Evolutionary conservation across 2,113 vertebrate species (phyloP), one percentile per base, ranked within the genome.

Genomic region (Crypturellus undulatus): DNA sequence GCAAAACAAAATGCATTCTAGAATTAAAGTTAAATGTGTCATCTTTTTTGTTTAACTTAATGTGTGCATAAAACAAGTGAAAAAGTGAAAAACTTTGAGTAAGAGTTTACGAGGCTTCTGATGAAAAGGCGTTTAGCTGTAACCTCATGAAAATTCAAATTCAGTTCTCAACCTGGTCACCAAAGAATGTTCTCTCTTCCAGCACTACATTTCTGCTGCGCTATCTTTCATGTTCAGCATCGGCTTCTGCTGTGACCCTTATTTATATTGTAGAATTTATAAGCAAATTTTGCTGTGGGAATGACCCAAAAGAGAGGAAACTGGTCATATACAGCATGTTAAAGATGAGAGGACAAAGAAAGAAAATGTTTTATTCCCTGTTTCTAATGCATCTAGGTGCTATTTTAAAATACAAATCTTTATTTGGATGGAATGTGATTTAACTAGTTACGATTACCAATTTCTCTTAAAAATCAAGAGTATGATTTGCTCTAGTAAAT

Each of bases 301-400:
- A 91, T 72, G 52, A 51, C 67, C 42, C 28, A 87, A 56, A 94
- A 81, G 75, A 92, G 69, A 87, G 58, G 67, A 72, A 91, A 62
- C 19, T 52, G n/a, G 65, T 91, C 54, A 51, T 32, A 64, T 64
- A 64, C 71, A 82, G 51, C 43, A 52, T 12, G 10, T 56, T 76
- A 42, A 75, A 72, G 36, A n/a, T 32, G 58, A 59, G 56, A 34
- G 28, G 69, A 87, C 32, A 63, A 71, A 79, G 86, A 89, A 75
- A 8, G 22, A 79, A 16, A 71, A 82, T 68, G 12, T 79, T 47
- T 90, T 90, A 32, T 45, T 71, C 47, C 6, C 7, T 64, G 30
- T 78, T 82, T 2, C 1, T 68, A 69, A 79, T 38, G 81, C 21
- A 51, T 79, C 24, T 71, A 3, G 4, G 0, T 38, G 34, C 71